phyloP scores from a whole-genome alignment of 2,888 invertebrate genomes.

The Saturnia pavonia region DNA sequence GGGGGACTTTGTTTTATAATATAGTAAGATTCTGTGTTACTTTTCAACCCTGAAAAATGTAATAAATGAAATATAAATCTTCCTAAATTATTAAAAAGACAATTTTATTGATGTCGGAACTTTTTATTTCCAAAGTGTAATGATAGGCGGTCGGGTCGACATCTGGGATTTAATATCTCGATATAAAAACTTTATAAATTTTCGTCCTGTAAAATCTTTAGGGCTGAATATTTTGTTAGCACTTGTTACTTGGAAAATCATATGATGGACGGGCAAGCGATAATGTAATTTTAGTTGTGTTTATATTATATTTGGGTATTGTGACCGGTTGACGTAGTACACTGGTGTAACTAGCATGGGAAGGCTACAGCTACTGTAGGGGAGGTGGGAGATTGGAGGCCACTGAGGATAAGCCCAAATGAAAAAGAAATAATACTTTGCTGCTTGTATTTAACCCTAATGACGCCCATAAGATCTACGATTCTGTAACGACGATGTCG shows the following conservation, averaged over 20 bases:
- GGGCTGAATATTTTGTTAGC: background rate
- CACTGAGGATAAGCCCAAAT: no score
- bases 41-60: background rate
- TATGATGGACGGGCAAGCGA: background rate
- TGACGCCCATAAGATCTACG: no score
- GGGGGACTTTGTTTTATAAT: no score
- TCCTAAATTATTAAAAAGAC: background rate
- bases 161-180: constrained; percentile 10
- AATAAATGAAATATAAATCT: background rate
- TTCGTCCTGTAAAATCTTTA: background rate
- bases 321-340: no score
- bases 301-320: background rate
- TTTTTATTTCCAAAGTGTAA: background rate
- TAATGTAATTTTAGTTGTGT: background rate
- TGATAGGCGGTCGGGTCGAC: constrained; percentile 8
- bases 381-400: no score
- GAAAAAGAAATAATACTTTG: no score
- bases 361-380: no score
- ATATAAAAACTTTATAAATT: constrained; percentile 4
- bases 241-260: background rate
- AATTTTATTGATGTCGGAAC: background rate
- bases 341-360: no score
- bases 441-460: no score
- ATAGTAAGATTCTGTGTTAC: background rate
- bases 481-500: no score